Percentiles rank a stretch among this genome's conserved stretches.
Evolutionary conservation across 2,888 invertebrate species (phyloP).

Genomic region (Chesias legatella): DNA sequence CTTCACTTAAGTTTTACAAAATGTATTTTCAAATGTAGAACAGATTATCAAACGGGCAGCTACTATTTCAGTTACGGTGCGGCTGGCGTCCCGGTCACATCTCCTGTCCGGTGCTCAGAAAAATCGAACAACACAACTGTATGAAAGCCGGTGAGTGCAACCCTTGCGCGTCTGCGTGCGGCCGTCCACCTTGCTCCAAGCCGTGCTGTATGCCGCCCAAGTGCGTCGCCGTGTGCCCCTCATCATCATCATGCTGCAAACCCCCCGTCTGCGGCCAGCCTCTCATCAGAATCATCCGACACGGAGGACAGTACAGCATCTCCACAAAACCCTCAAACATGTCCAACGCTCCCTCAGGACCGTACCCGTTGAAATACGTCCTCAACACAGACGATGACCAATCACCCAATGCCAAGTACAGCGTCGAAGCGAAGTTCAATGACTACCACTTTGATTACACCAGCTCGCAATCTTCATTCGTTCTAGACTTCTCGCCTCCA

Average conservation of each 20-base stretch:
- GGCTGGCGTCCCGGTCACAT: conserved; percentile 77
- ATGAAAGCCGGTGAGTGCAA: conserved; percentile 46
- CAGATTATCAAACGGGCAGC: too few relatives aligned
- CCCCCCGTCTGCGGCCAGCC: conserved; percentile 42
- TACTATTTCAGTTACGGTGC: conserved; percentile 55
- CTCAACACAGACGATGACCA: conserved; percentile 46
- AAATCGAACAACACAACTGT: conserved; percentile 63
- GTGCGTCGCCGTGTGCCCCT: conserved; percentile 45
- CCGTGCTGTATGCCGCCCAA: conserved; percentile 45
- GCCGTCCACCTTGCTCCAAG: conserved; percentile 41
- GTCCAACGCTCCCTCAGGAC: conserved; percentile 63
- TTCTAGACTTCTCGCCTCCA: conserved; percentile 68
- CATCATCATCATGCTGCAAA: conserved; percentile 45
- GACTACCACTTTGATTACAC: conserved; percentile 71
- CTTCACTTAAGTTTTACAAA: too few relatives aligned
- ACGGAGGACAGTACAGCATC: conserved; percentile 64
- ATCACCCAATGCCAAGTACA: conserved; percentile 42
- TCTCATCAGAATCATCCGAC: conserved; percentile 59
- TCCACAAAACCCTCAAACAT: conserved; percentile 64
- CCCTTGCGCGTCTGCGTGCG: conserved; percentile 42
- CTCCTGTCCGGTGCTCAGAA: conserved; percentile 61
- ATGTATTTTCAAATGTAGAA: background rate
- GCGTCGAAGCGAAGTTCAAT: conserved; percentile 69
- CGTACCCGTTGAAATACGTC: conserved; percentile 67
- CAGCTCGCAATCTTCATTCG: conserved; percentile 65